phyloP scores from a whole-genome alignment of 2,797 vertebrate species.

The Protonibea diacanthus region DNA sequence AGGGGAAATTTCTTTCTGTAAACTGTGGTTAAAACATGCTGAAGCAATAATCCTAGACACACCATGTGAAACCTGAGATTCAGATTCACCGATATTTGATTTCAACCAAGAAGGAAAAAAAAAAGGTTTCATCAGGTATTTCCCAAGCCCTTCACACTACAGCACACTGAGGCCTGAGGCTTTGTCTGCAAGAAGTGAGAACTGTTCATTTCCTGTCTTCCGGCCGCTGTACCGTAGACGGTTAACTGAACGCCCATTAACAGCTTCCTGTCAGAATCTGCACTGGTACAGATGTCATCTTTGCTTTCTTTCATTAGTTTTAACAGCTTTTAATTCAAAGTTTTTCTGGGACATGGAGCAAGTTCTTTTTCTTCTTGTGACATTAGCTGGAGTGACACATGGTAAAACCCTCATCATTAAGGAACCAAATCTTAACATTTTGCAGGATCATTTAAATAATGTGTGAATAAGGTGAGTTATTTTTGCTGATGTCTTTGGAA shows the following conservation, averaged over 20 bases:
- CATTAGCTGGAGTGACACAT: slow-evolving; percentile 39
- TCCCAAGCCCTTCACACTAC: background rate
- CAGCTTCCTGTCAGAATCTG: slow-evolving; percentile 16
- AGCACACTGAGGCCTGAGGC: rapidly evolving
- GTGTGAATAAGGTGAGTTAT: background rate
- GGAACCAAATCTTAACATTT: background rate
- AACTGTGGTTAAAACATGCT: background rate
- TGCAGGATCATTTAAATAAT: background rate
- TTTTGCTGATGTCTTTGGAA: background rate
- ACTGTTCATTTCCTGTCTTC: slow-evolving; percentile 51
- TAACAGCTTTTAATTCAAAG: background rate
- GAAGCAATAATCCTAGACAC: background rate
- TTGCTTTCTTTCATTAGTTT: background rate
- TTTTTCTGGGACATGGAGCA: slow-evolving; percentile 46
- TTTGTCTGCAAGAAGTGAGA: slow-evolving; percentile 41
- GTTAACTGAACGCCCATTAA: background rate
- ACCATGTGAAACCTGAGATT: background rate
- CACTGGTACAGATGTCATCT: background rate
- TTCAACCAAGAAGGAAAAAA: background rate
- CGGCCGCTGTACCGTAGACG: rapidly evolving
- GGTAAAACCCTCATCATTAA: slow-evolving; percentile 56
- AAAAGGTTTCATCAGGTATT: background rate
- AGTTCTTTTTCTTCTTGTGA: slow-evolving; percentile 48
- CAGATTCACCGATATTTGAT: background rate
- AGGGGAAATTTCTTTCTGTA: background rate